Conservation (phyloP, 2,113 vertebrate genomes). For the Pseudorectes ferrugineus region DNA sequence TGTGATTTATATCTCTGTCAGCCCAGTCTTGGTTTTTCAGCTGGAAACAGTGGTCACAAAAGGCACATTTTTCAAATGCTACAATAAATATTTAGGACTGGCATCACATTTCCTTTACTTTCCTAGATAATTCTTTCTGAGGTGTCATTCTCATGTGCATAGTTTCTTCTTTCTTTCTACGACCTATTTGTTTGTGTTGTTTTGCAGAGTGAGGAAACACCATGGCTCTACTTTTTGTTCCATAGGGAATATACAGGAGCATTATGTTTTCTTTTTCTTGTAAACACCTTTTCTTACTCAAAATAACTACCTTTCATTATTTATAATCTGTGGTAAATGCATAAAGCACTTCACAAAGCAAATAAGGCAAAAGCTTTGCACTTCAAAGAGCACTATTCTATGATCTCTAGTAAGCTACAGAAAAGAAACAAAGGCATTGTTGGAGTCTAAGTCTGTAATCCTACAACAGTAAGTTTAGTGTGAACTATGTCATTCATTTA, state of each 20-base stretch:
- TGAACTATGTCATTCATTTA: background rate
- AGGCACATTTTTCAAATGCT: background rate
- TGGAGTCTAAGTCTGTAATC: background rate
- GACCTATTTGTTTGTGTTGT: background rate
- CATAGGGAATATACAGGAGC: background rate
- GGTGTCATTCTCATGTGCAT: background rate
- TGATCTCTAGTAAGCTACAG: background rate
- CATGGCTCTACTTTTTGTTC: background rate
- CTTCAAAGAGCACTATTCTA: background rate
- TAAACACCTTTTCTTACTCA: background rate
- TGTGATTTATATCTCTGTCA: background rate
- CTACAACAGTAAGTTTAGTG: background rate
- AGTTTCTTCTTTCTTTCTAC: background rate
- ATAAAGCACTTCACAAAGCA: background rate
- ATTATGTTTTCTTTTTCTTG: background rate
- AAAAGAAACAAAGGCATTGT: background rate
- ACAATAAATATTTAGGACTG: background rate
- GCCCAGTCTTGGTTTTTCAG: background rate
- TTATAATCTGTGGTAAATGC: background rate
- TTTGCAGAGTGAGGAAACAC: background rate
- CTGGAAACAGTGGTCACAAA: background rate
- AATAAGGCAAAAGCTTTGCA: background rate
- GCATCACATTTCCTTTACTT: background rate
- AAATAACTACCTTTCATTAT: background rate
- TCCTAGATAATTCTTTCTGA: background rate